Evolutionary conservation across 2,113 vertebrate genomes (phyloP), one percentile per base, ranked within the genome.

Genomic region (Hypomesus transpacificus): DNA sequence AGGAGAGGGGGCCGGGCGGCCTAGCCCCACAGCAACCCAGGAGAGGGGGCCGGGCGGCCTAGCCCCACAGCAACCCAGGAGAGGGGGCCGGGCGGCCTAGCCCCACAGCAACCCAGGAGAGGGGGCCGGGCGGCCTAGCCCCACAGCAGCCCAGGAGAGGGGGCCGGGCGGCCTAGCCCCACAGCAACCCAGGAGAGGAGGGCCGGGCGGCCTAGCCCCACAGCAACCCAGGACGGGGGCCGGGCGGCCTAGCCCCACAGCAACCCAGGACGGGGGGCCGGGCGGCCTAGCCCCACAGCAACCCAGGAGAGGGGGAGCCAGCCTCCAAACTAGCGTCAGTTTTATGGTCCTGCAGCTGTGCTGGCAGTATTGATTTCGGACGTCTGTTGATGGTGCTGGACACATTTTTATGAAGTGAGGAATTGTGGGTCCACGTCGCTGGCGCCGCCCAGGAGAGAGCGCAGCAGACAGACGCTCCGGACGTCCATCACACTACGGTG

Each of bases 301-400:
- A 31, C 31, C 62, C 31, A 39, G 31, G 24, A 3, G 22, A 83
- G 75, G 60, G 50, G 70, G 62, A 54, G 66, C 17, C 50, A 22
- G 66, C 2, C 61, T 82, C 59, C 66, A 77, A 75, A 80, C 76
- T 73, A 78, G 76, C 57, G 70, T 50, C 75, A 60, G 8, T 86
- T 92, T 89, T 86, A 89, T 83, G 83, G 83, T 59, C 57, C 17
- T 74, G 79, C 91, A 92, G 91, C 91, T 92, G 91, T 85, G 85
- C 80, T 66, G 26, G 73, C 70, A 74, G 87, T 90, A 91, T 92
- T 90, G 89, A 92, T 92, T 91, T 89, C 91, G 58, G 61, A 39
- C 26, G 73, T 60, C 77, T 58, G 74, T 74, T 80, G 84, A 87
- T 77, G 78, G 76, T 71, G 59, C 72, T 24, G 72, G 75, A 75